Base-by-base conservation (phyloP, 2,797 vertebrate species). In the Petrocephalus schoutedeni region DNA sequence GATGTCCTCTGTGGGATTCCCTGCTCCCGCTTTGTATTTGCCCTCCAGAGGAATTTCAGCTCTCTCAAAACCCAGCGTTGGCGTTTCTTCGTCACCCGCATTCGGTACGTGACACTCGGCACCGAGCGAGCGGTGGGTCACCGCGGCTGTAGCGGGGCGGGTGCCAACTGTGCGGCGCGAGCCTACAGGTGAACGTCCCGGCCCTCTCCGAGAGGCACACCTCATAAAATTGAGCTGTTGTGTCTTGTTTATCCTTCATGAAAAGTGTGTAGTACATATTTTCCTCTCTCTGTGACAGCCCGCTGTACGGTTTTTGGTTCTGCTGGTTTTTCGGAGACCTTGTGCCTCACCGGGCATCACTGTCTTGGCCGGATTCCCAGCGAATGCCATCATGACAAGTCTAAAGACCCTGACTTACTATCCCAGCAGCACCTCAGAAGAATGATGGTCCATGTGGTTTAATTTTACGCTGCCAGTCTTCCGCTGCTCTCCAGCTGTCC, bases 361-460 rank as follows among this genome's bases (percentile, higher is more conserved):
- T 23, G 9, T 71, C 58, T 86, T 90, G 90, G 90, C 87, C 57
- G 28, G 7, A n/a, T 86, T 89, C 90, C 89, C 84, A 86, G 83
- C 4, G 59, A 90, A 80, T 61, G 86, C 67, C 86, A 88, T 74
- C 77, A 71, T 86, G 56, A 89, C 88, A 85, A 87, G 88, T 82
- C 71, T 87, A 86, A 86, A 83, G 87, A 90, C 86, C 86, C 58
- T 88, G 88, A 90, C 85, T 87, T 86, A 89, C 51, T 87, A 87
- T 87, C 86, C 74, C 86, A 23, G 86, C 87, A 86, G 87, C 89
- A 89, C 71, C 67, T 87, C 84, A 85, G 59, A 87, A 88, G 89
- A 89, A 59, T 87, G 87, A 86, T 87, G 54, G 90, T 56, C 86
- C 88, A 77, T 89, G 74, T 90, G 87, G 85, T 90, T 89, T 87